Percentiles rank a stretch among this genome's conserved stretches.
Conservation (phyloP, 2,797 vertebrate species). For the Cuniculus paca region DNA sequence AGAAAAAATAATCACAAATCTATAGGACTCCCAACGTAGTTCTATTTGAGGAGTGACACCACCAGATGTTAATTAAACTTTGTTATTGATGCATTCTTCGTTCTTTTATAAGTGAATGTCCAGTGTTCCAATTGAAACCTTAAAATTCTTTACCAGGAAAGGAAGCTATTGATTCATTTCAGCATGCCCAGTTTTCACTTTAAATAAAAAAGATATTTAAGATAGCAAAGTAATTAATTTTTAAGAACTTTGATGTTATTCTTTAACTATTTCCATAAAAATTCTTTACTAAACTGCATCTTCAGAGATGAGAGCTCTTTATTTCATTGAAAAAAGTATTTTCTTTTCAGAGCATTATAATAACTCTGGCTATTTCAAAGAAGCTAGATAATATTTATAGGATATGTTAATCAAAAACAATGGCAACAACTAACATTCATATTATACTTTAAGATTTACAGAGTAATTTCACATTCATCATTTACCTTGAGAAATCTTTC, state of each 20-base stretch:
- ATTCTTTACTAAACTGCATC: background rate
- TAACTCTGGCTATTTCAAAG: background rate
- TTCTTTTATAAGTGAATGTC: background rate
- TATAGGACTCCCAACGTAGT: background rate
- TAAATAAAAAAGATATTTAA: conserved; percentile 28
- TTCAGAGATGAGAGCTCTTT: background rate
- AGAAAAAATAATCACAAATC: conserved; percentile 13
- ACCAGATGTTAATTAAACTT: background rate
- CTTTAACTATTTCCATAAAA: conserved; percentile 15
- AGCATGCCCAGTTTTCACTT: background rate
- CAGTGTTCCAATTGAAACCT: background rate
- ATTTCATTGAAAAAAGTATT: conserved; percentile 35
- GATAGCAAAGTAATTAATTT: background rate
- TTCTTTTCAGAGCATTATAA: background rate
- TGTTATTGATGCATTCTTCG: background rate
- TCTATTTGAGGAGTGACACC: background rate
- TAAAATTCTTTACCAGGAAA: conserved; percentile 39
- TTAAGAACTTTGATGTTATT: background rate
- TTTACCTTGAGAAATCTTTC: background rate
- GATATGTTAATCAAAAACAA: background rate
- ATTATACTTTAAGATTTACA: background rate
- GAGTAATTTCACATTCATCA: background rate
- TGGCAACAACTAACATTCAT: background rate
- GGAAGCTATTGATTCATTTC: conserved; percentile 8
- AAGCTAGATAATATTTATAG: background rate